These are phyloP conservation scores for Pelosia muscerda DNA, from an alignment of 2,888 invertebrate species.

Conservation along the genomic window DNA sequence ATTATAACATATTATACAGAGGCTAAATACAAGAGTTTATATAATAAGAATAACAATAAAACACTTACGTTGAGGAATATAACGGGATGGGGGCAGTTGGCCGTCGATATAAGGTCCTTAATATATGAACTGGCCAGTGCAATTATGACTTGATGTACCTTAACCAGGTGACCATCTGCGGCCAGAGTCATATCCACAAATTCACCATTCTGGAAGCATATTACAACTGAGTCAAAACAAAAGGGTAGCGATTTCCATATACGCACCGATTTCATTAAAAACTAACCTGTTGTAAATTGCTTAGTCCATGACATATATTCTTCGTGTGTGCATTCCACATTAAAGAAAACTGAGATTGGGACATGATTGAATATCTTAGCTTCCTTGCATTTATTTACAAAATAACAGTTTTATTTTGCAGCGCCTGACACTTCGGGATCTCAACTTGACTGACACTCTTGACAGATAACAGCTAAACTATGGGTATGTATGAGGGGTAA, in stretches of 20 bases:
- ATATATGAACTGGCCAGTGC: conserved; percentile 82
- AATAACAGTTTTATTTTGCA: neutral
- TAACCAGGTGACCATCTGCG: conserved; percentile 80
- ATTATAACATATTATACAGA: neutral
- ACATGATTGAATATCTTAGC: conserved; percentile 47
- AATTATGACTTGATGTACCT: conserved; percentile 79
- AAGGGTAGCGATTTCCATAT: conserved; percentile 15
- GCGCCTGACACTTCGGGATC: neutral
- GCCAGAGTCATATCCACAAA: conserved; percentile 84
- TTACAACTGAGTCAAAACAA: neutral
- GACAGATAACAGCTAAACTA: neutral
- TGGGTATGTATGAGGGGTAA: no score
- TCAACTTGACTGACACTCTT: neutral
- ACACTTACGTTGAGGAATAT: conserved; percentile 79
- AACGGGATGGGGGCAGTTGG: conserved; percentile 76
- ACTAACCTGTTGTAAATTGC: conserved; percentile 70
- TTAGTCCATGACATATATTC: conserved; percentile 70
- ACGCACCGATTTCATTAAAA: neutral
- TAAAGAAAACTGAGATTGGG: conserved; percentile 66
- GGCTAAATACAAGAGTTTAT: neutral
- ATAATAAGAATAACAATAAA: neutral
- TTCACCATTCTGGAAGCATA: conserved; percentile 72
- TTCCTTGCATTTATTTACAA: conserved; percentile 7
- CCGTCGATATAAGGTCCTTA: conserved; percentile 75
- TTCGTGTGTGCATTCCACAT: conserved; percentile 70